Evolutionary conservation across 2,797 vertebrate species (phyloP), one percentile per base, ranked within the genome.

Genomic region (Podarcis siculus): DNA sequence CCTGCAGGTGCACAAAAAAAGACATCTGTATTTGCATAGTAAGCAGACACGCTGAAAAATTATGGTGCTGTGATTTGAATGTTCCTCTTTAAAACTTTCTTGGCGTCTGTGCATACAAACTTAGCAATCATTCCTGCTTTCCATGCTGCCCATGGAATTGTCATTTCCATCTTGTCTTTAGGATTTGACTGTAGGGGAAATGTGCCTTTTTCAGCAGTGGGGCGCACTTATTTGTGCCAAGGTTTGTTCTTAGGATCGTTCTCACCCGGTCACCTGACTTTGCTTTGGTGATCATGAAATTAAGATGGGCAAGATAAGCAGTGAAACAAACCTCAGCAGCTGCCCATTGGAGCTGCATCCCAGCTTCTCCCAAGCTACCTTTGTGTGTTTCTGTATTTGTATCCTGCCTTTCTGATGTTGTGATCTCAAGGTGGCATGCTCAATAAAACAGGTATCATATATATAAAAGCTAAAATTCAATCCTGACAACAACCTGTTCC

Each of bases 161-260:
- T 19, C 0, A 0, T 85, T 67, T 89, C 15, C 10, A 72, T 15
- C 27, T 90, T 90, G 71, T 88, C 45, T 58, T 82, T 32, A 75
- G 3, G 10, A 1, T 2, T 88, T 88, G n/a, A 66, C 61, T n/a
- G 7, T 83, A 87, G 90, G 67, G 23, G 73, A 87, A 87, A 61
- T 30, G 2, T 6, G n/a, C 3, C 64, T 82, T 64, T 64, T 0
- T 82, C 89, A 80, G 83, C 49, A 72, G 19, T 82, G 90, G 91
- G 69, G 80, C 15, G 1, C 37, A 1, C 90, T 94, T 88, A 71
- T 88, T 91, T 71, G 8, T 42, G 3, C 58, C 32, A 76, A 93
- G 21, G 8, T 10, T 69, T 86, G 86, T 13, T 67, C 75, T 89
- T 87, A 42, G 37, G 88, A 88, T 17, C 85, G 88, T 83, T 84